A percentile compares a stretch with the other conserved stretches of the same genome.
These are phyloP conservation scores for Sisyra nigra DNA, from an alignment of 2,888 invertebrate genomes.

Conservation along the genomic window DNA sequence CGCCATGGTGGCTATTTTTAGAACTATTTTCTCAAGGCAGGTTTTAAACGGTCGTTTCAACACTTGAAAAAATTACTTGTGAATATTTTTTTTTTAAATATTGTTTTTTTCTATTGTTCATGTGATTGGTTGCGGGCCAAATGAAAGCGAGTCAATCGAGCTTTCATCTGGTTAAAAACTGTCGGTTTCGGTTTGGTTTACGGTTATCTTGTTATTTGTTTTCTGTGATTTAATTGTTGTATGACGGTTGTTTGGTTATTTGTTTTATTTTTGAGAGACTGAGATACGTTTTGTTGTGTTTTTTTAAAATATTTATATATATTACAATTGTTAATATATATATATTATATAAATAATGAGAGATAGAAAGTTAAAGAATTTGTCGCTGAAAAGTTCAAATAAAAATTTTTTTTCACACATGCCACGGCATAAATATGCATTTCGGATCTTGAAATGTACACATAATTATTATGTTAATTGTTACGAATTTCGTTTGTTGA, in stretches of 20 bases:
- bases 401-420: conserved; percentile 1
- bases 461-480: conserved; percentile 5
- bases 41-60: conserved; percentile 7
- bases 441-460: neutral
- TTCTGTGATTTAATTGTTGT: conserved; percentile 15
- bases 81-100: conserved; percentile 9
- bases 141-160: conserved; percentile 9
- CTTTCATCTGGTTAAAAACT: conserved; percentile 22
- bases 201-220: conserved; percentile 31
- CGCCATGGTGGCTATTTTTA: too few relatives aligned
- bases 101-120: conserved; percentile 11
- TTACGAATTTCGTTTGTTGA: conserved; percentile 6
- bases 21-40: too few relatives aligned
- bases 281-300: conserved; percentile 3
- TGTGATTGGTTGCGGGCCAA: conserved; percentile 4
- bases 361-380: too few relatives aligned
- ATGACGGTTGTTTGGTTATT: conserved; percentile 28
- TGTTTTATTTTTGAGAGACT: conserved; percentile 15
- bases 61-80: conserved; percentile 9
- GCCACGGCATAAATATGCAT: conserved; percentile 1
- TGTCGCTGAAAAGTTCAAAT: too few relatives aligned
- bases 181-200: conserved; percentile 39
- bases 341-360: too few relatives aligned
- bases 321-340: too few relatives aligned
- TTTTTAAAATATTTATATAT: too few relatives aligned